phyloP scores from a whole-genome alignment of 2,888 invertebrate species.

The Agrenia bidenticulata region DNA sequence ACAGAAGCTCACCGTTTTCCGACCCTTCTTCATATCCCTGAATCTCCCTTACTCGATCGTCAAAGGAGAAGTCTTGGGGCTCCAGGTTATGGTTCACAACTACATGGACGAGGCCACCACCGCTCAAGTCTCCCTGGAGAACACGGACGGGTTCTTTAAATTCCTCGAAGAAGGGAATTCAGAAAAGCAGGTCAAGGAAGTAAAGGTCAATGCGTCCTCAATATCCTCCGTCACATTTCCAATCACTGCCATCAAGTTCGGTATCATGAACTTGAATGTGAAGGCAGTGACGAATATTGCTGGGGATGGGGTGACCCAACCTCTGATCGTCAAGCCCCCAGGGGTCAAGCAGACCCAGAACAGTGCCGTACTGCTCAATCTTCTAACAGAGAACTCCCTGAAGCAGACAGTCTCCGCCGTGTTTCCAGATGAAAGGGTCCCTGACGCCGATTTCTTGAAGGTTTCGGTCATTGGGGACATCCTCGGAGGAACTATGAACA shows the following conservation, averaged over 20 bases:
- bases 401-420: slow-evolving; percentile 15
- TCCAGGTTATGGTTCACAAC: slow-evolving; percentile 80
- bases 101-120: slow-evolving; percentile 72
- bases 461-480: slow-evolving; percentile 63
- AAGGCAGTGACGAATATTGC: slow-evolving; percentile 29
- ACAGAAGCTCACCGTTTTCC: slow-evolving; percentile 66
- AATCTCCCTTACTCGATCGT: slow-evolving; percentile 88
- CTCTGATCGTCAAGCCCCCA: slow-evolving; percentile 37
- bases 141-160: slow-evolving; percentile 72
- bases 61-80: slow-evolving; percentile 82
- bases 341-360: slow-evolving; percentile 12
- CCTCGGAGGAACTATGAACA: slow-evolving; percentile 74
- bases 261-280: slow-evolving; percentile 29
- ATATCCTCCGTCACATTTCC: slow-evolving; percentile 36
- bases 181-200: background rate
- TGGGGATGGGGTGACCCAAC: slow-evolving; percentile 36
- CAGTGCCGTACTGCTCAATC: slow-evolving; percentile 10
- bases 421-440: slow-evolving; percentile 37
- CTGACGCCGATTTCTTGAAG: slow-evolving; percentile 34
- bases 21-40: slow-evolving; percentile 79
- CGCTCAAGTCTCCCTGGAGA: slow-evolving; percentile 80
- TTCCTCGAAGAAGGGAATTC: slow-evolving; percentile 23
- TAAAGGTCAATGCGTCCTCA: slow-evolving; percentile 3
- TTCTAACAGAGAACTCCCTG: background rate
- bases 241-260: slow-evolving; percentile 32